A percentile compares a stretch with the other conserved stretches of the same genome.
phyloP scores from a whole-genome alignment of 2,113 vertebrate species.

The Tylochromis polylepis region DNA sequence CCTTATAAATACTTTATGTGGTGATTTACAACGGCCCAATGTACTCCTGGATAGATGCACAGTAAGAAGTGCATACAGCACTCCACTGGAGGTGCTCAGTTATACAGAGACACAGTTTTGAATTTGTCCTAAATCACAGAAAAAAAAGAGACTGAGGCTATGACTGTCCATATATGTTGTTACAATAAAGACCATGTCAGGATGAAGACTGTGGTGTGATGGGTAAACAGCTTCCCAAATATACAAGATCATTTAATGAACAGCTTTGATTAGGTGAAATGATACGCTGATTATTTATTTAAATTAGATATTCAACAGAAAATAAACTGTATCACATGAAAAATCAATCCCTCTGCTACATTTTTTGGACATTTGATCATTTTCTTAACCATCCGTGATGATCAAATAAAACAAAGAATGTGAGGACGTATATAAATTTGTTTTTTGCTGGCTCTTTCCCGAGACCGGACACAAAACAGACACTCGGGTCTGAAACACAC shows the following conservation, averaged over 20 bases:
- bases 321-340: background rate
- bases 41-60: constrained; percentile 29
- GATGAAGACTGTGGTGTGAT: background rate
- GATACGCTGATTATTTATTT: background rate
- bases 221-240: background rate
- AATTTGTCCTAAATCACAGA: background rate
- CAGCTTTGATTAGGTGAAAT: background rate
- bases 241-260: background rate
- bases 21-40: constrained; percentile 56
- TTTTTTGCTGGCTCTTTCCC: background rate
- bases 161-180: background rate
- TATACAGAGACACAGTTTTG: background rate
- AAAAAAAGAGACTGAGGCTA: background rate
- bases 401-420: background rate
- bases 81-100: background rate
- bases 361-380: background rate
- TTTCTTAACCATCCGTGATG: background rate
- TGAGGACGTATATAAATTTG: background rate
- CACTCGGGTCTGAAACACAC: background rate
- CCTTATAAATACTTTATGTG: constrained; percentile 68
- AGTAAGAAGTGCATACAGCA: background rate
- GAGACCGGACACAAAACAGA: background rate
- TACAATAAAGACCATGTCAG: background rate
- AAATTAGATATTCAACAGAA: background rate
- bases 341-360: background rate